These are phyloP conservation scores for Oasisia sp. DNA, from an alignment of 2,888 invertebrate genomes.

Conservation along the genomic window DNA sequence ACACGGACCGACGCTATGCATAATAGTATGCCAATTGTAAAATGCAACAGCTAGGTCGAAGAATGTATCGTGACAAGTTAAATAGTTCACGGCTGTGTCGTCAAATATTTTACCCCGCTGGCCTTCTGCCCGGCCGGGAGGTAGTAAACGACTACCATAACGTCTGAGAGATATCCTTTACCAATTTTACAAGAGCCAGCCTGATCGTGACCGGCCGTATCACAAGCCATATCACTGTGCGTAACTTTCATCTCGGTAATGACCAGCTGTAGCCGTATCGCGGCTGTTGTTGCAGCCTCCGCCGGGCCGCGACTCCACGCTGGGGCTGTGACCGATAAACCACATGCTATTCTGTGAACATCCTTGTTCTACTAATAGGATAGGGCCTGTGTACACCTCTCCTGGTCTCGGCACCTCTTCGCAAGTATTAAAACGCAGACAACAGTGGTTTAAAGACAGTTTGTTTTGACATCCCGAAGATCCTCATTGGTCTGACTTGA, in stretches of 20 bases:
- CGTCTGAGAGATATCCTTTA: neutral
- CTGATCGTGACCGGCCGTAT: neutral
- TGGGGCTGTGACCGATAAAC: neutral
- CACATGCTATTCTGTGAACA: neutral
- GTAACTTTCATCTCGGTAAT: slow-evolving; percentile 6
- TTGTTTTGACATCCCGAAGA: neutral
- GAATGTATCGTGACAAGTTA: neutral
- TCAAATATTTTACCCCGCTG: neutral
- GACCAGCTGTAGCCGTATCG: neutral
- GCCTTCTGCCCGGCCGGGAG: too few relatives aligned
- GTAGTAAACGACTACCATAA: neutral
- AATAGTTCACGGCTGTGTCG: neutral
- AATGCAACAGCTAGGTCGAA: neutral
- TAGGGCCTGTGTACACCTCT: neutral
- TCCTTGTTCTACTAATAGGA: neutral
- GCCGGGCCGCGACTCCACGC: neutral
- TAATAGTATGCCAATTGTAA: neutral
- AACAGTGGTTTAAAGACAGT: neutral
- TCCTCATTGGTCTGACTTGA: neutral
- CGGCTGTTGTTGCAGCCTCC: neutral
- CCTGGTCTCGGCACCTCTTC: neutral
- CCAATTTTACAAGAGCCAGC: neutral
- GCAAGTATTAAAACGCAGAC: neutral
- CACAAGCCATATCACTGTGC: neutral
- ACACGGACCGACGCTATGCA: neutral